Conservation (phyloP, 2,113 vertebrate genomes). For the Mesoclemmys tuberculata region DNA sequence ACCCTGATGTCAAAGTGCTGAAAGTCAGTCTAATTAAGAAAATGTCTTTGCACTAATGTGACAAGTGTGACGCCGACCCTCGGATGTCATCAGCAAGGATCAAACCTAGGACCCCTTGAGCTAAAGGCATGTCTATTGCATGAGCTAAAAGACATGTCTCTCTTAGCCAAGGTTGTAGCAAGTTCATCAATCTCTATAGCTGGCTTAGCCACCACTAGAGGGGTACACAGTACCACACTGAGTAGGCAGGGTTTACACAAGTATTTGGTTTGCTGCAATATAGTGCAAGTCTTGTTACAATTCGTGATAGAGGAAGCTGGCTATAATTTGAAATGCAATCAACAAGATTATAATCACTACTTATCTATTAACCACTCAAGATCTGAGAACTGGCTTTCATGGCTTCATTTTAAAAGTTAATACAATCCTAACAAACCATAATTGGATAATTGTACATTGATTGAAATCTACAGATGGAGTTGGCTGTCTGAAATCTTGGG, state of each 20-base stretch:
- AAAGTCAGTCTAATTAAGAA: constrained; percentile 47
- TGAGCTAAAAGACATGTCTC: neutral
- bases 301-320: constrained; percentile 9
- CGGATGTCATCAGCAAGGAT: neutral
- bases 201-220: neutral
- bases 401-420: neutral
- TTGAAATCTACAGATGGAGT: neutral
- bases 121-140: neutral
- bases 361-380: neutral
- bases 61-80: neutral
- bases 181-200: neutral
- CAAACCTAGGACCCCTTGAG: neutral
- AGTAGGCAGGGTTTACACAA: neutral
- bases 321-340: neutral
- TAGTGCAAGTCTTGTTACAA: neutral
- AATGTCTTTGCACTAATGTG: constrained; percentile 11
- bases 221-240: neutral
- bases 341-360: neutral
- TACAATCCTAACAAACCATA: neutral
- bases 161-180: neutral
- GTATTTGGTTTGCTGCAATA: neutral
- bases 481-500: neutral
- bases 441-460: neutral
- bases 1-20: neutral
- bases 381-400: neutral